phyloP scores from a whole-genome alignment of 2,113 vertebrate species.

The Erinaceus europaeus region DNA sequence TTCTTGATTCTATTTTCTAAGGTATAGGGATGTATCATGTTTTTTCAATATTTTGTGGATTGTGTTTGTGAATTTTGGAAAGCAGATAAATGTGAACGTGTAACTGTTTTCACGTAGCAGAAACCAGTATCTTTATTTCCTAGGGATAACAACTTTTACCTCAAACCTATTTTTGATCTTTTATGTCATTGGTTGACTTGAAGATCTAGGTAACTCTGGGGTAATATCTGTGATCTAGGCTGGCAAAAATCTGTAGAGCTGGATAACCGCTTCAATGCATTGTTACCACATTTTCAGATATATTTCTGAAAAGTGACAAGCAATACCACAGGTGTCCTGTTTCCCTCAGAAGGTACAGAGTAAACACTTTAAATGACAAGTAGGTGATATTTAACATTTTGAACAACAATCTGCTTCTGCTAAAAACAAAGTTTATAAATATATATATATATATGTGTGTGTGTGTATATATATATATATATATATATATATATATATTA shows the following conservation, averaged over 20 bases:
- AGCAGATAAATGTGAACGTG: background rate
- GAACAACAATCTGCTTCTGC: constrained; percentile 29
- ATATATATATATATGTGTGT: too few species aligned
- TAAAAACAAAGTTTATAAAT: constrained; percentile 39
- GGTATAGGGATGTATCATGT: constrained; percentile 43
- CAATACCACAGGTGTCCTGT: background rate
- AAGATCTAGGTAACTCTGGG: background rate
- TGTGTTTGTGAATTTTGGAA: background rate
- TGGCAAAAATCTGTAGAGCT: constrained; percentile 32
- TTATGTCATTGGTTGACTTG: constrained; percentile 51
- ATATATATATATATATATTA: too few species aligned
- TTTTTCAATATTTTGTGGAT: constrained; percentile 37
- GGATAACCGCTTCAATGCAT: background rate
- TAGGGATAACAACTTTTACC: background rate
- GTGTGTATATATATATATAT: too few species aligned
- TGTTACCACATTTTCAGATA: rapidly evolving
- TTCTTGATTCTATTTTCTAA: constrained; percentile 51
- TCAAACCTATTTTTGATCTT: constrained; percentile 66
- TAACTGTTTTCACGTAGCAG: background rate
- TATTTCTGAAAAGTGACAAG: background rate
- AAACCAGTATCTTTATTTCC: constrained; percentile 33
- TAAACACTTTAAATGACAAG: constrained; percentile 33
- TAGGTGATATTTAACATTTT: constrained; percentile 37
- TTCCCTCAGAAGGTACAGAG: constrained; percentile 3
- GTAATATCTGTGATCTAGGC: background rate